Base-by-base conservation (phyloP, 92 coral and sea anemone species). In the Montipora capitata region DNA sequence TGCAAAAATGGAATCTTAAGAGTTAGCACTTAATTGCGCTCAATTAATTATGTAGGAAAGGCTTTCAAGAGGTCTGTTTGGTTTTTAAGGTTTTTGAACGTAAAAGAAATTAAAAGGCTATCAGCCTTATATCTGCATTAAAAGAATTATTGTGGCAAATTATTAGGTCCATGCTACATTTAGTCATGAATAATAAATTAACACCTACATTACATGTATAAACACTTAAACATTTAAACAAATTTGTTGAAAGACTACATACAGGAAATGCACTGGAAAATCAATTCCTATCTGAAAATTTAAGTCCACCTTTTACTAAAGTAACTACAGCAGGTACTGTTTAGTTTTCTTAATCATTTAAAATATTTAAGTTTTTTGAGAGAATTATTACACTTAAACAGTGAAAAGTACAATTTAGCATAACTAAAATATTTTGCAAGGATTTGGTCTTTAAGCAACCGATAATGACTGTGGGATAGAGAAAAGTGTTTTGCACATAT, bases 251-350 rank as follows among this genome's bases (percentile, higher is more conserved):
- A 61, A 2, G 49, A 79, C 52, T 3, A 45, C 20, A 65, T 4
- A 41, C 3, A 45, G 13, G 59, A 45, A 73, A 45, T 73, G 59
- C 27, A 63, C 62, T 64, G 43, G 71, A 65, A 79, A 68, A 79
- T 35, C 17, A n/a, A 10, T 4, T 51, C 42, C 58, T 16, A 59
- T 40, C n/a, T 41, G 42, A 40, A 0, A 17, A 18, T 5, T 63
- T 7, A 63, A 17, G 11, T 16, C 2, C 2, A 16, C 5, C 10
- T 4, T 17, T 17, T 48, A 48, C 6, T 5, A 48, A 48, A 7
- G 20, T 62, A 49, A 18, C 58, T 35, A 18, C 15, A 80, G 6
- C 35, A 48, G 45, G 49, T 7, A 11, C 35, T 27, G 35, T 27
- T 27, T 27, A 3, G 57, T 67, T 65, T 48, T 80, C 75, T 51